phyloP scores from a whole-genome alignment of 1,140 invertebrate genomes.

The Drosophila auraria region DNA sequence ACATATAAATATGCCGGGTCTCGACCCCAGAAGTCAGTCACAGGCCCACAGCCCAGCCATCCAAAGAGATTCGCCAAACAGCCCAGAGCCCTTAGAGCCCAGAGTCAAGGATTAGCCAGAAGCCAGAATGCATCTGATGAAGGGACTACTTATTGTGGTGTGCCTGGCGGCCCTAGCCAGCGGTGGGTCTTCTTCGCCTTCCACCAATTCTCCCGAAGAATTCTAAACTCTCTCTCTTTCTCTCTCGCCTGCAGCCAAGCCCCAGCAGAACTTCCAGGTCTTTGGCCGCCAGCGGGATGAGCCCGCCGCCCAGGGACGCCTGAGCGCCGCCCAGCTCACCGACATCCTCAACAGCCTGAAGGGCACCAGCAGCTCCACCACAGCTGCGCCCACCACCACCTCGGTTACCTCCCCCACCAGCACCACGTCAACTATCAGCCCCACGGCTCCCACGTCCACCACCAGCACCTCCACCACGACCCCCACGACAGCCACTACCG shows the following conservation, averaged over 20 bases:
- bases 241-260: conserved; percentile 44
- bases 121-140: conserved; percentile 68
- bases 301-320: conserved; percentile 55
- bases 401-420: background rate
- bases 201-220: too few species aligned
- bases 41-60: conserved; percentile 46
- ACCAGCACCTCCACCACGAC: conserved; percentile 7
- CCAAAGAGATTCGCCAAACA: conserved; percentile 41
- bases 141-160: conserved; percentile 54
- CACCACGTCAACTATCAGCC: conserved; percentile 17
- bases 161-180: conserved; percentile 61
- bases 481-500: background rate
- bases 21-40: conserved; percentile 66
- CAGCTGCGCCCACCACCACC: conserved; percentile 19
- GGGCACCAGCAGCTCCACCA: conserved; percentile 13
- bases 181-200: conserved; percentile 27
- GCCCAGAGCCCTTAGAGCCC: background rate
- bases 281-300: conserved; percentile 51
- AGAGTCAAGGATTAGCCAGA: conserved; percentile 4
- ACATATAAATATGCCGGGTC: conserved; percentile 69
- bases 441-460: conserved; percentile 24
- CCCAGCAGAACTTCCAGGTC: conserved; percentile 47
- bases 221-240: background rate
- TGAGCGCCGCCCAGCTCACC: conserved; percentile 58
- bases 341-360: conserved; percentile 47